phyloP scores from a whole-genome alignment of 1,140 invertebrate genomes.

The Pachyrhynchus sulphureomaculatus region DNA sequence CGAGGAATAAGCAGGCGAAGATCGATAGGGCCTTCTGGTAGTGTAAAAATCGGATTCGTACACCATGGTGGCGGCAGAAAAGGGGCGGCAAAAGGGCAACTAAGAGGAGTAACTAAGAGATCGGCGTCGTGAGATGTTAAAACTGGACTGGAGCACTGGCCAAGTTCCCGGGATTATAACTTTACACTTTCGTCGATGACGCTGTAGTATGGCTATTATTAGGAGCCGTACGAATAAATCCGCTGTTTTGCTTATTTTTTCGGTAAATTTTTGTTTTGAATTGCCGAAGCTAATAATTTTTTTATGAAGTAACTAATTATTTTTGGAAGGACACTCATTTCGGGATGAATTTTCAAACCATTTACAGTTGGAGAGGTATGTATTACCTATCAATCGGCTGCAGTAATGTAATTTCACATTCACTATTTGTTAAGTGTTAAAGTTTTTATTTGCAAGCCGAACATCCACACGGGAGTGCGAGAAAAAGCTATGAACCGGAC shows the following conservation, averaged over 20 bases:
- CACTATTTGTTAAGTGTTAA: too few relatives aligned
- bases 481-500: too few relatives aligned
- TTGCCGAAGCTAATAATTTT: neutral
- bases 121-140: constrained; percentile 45
- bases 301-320: neutral
- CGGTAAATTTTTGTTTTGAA: neutral
- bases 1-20: constrained; percentile 68
- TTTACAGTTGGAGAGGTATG: too few relatives aligned
- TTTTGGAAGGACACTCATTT: neutral
- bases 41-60: constrained; percentile 89
- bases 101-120: constrained; percentile 22
- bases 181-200: constrained; percentile 28
- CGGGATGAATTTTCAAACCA: too few relatives aligned
- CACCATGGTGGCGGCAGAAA: constrained; percentile 69
- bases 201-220: constrained; percentile 13
- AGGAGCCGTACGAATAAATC: constrained; percentile 20
- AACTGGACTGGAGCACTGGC: constrained; percentile 40
- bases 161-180: constrained; percentile 39
- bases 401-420: too few relatives aligned
- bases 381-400: too few relatives aligned
- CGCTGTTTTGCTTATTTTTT: constrained; percentile 16
- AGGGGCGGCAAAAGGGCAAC: constrained; percentile 29
- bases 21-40: constrained; percentile 74
- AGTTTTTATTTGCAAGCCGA: too few relatives aligned
- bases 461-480: too few relatives aligned